Evolutionary conservation across 2,797 vertebrate species (phyloP), one percentile per base, ranked within the genome.

Genomic region (Premnoplex brunnescens): DNA sequence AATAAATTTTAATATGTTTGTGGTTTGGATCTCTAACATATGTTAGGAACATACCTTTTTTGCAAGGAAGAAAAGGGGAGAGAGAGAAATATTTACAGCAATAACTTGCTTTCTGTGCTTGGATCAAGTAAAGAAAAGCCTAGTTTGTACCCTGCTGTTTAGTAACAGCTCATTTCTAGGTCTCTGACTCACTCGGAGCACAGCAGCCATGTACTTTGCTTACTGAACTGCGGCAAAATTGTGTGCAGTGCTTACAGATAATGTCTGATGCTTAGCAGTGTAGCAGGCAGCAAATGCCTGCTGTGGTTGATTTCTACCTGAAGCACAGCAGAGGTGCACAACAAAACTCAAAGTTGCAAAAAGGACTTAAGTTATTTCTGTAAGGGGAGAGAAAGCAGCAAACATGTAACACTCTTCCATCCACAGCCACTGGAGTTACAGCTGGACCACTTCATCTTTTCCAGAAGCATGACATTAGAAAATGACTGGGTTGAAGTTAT

Each of bases 111-210:
- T 62, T 32, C 46, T 41, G 27, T 34, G 73, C 66, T 72, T 86
- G 8, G 7, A 24, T 21, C 8, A 21, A 56, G 58, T 46, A 72
- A 72, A 94, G 84, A 83, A 77, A 85, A 52, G 41, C 37, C 17
- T 7, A 2, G 36, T 59, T 77, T 55, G 30, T 52, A 77, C 39
- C 89, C 79, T n/a, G 69, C 62, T 84, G 73, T 21, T 84, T 11
- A 69, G 76, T 20, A 91, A 58, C 87, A 84, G 71, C 76, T 67
- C 48, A 32, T 76, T 93, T 82, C 71, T n/a, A 28, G 66, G 69
- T 80, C 94, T 93, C 68, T 91, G 92, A 82, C 74, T 95, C 92
- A 54, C 34, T 71, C 4, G 5, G 68, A 88, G 72, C 58, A 36
- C 60, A 54, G 75, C 49, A 74, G 86, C 81, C 59, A 0, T 1